These are phyloP conservation scores for Ephestia elutella DNA, from an alignment of 1,140 invertebrate species.

Conservation along the genomic window DNA sequence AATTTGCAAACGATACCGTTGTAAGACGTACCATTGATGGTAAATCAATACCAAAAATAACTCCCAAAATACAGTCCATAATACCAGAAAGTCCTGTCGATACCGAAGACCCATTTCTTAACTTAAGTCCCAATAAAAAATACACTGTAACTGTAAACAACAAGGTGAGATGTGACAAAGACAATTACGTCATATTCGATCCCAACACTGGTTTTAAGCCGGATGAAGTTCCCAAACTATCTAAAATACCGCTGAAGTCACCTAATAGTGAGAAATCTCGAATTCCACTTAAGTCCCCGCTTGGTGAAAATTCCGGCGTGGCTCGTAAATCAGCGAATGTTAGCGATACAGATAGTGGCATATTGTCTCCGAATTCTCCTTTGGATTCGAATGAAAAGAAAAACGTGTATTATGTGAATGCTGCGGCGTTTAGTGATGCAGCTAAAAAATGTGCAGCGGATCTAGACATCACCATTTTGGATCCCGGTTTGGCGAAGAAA, in stretches of 20 bases:
- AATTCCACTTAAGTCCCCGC: slow-evolving; percentile 50
- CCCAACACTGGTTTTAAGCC: slow-evolving; percentile 64
- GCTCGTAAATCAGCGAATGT: slow-evolving; percentile 52
- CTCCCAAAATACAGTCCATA: slow-evolving; percentile 68
- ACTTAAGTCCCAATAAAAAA: slow-evolving; percentile 72
- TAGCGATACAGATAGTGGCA: slow-evolving; percentile 77
- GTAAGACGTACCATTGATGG: slow-evolving; percentile 59
- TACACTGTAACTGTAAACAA: slow-evolving; percentile 71
- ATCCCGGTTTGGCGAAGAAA: slow-evolving; percentile 58
- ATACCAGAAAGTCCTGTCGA: slow-evolving; percentile 72
- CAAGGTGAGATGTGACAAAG: slow-evolving; percentile 70
- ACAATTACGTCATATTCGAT: slow-evolving; percentile 72
- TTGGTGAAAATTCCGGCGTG: slow-evolving; percentile 39
- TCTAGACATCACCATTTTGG: slow-evolving; percentile 56
- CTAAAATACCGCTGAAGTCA: slow-evolving; percentile 38
- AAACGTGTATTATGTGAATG: slow-evolving; percentile 58
- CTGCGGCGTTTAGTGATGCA: slow-evolving; percentile 51
- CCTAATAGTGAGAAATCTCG: slow-evolving; percentile 45
- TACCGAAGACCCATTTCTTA: slow-evolving; percentile 61
- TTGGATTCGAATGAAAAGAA: slow-evolving; percentile 52
- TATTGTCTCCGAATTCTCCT: slow-evolving; percentile 75
- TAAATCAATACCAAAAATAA: slow-evolving; percentile 60
- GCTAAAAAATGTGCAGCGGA: slow-evolving; percentile 47
- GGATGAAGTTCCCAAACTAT: slow-evolving; percentile 31
- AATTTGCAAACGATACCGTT: slow-evolving; percentile 60